Conservation (phyloP, 1,140 invertebrate species). For the Magallana angulata region DNA sequence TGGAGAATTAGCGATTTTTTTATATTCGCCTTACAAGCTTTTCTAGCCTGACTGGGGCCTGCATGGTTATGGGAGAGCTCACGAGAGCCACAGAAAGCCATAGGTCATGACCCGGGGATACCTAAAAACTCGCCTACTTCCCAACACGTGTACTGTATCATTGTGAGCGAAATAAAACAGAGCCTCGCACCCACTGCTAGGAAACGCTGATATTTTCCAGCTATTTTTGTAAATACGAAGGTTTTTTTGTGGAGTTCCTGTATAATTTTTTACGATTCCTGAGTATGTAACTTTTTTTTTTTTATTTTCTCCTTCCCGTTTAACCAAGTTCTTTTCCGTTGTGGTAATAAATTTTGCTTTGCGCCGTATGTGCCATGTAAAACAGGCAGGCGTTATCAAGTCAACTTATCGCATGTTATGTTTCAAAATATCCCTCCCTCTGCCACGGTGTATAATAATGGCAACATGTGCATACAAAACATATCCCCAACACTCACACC, state of each 20-base stretch:
- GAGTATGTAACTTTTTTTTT: background rate
- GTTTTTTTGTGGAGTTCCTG: constrained; percentile 13
- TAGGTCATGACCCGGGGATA: constrained; percentile 24
- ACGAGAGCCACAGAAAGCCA: background rate
- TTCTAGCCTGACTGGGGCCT: constrained; percentile 31
- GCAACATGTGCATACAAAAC: constrained; percentile 29
- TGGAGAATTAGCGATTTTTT: constrained; percentile 3
- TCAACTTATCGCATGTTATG: constrained; percentile 30
- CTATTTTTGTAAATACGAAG: constrained; percentile 15
- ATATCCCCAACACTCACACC: background rate
- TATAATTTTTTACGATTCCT: constrained; percentile 27
- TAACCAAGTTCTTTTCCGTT: constrained; percentile 37
- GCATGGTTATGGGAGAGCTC: constrained; percentile 12
- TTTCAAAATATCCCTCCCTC: constrained; percentile 37
- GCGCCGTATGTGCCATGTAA: constrained; percentile 34
- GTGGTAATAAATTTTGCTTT: constrained; percentile 34
- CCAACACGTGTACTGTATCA: constrained; percentile 12
- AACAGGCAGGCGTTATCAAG: constrained; percentile 32
- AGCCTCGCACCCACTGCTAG: constrained; percentile 9
- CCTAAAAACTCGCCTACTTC: constrained; percentile 29
- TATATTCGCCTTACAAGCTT: constrained; percentile 22
- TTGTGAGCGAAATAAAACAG: constrained; percentile 7
- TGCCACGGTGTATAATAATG: constrained; percentile 19
- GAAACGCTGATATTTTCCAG: constrained; percentile 23
- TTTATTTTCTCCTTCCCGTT: constrained; percentile 22